Percentiles rank a stretch among this genome's conserved stretches.
Conservation (phyloP, 2,888 invertebrate genomes). For the Stramonita haemastoma region DNA sequence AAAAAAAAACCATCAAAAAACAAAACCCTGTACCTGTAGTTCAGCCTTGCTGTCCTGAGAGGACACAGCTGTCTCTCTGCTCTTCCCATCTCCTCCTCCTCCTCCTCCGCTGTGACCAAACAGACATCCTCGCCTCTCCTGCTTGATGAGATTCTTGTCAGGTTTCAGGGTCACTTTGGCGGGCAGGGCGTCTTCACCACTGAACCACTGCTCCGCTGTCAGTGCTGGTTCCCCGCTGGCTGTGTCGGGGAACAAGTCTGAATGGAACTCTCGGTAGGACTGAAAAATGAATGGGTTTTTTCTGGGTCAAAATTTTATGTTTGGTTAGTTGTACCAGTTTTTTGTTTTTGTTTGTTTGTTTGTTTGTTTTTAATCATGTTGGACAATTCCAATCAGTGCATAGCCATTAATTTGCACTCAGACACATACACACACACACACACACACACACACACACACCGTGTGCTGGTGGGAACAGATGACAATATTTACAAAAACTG, state of each 20-base stretch:
- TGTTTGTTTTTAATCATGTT: too few relatives aligned
- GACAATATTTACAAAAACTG: too few relatives aligned
- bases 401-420: background rate
- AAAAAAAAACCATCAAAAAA: too few relatives aligned
- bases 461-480: too few relatives aligned
- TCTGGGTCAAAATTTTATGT: background rate
- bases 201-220: slow-evolving; percentile 89
- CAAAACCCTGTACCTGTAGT: background rate
- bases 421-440: background rate
- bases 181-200: slow-evolving; percentile 79
- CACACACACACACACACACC: background rate
- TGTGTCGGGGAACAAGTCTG: slow-evolving; percentile 95
- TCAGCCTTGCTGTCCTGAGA: background rate
- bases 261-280: slow-evolving; percentile 95
- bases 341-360: too few relatives aligned
- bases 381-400: too few relatives aligned
- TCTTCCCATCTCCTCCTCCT: background rate
- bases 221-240: slow-evolving; percentile 88
- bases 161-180: slow-evolving; percentile 42
- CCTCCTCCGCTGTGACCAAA: background rate
- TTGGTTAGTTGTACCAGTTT: background rate
- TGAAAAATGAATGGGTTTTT: slow-evolving; percentile 80
- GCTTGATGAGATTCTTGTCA: slow-evolving; percentile 41
- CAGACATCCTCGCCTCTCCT: slow-evolving; percentile 44
- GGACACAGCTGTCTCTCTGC: background rate